Percentiles rank a stretch among this genome's conserved stretches.
Evolutionary conservation across 1,140 invertebrate genomes (phyloP).

Genomic region (Pogonognathellus flavescens): DNA sequence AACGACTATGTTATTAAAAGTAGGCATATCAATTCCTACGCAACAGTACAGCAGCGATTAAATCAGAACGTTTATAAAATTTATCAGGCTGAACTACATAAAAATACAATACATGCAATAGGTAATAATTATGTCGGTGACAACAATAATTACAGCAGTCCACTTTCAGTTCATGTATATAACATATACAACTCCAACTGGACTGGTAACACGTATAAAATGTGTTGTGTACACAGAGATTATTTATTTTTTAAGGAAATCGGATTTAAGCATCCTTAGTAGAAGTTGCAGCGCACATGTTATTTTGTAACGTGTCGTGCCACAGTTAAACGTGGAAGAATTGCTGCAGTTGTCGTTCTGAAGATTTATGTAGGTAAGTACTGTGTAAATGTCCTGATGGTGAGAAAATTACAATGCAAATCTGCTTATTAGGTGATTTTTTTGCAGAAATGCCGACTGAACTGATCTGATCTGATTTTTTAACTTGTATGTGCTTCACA

Average conservation of each 20-base stretch:
- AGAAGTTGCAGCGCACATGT: background rate
- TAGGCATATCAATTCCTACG: background rate
- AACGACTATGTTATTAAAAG: background rate
- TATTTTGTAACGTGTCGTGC: no score
- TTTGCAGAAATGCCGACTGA: slow-evolving; percentile 1
- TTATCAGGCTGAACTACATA: background rate
- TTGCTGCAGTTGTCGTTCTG: no score
- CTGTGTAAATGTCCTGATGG: background rate
- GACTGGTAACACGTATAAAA: background rate
- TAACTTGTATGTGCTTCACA: background rate
- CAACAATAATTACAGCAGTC: slow-evolving; percentile 9
- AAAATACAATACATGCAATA: slow-evolving; percentile 13
- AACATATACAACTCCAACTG: background rate
- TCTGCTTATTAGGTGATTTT: background rate
- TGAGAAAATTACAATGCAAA: slow-evolving; percentile 28
- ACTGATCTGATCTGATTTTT: slow-evolving; percentile 22
- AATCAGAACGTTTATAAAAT: background rate
- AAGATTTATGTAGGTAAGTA: background rate
- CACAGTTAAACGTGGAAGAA: no score
- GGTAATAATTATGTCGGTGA: slow-evolving; percentile 17
- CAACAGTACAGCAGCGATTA: background rate
- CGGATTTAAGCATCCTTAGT: background rate
- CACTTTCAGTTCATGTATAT: background rate
- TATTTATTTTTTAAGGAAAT: no score
- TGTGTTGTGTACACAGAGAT: no score